A percentile compares a stretch with the other conserved stretches of the same genome.
Conservation (phyloP, 1,140 invertebrate genomes). For the Fopius arisanus region DNA sequence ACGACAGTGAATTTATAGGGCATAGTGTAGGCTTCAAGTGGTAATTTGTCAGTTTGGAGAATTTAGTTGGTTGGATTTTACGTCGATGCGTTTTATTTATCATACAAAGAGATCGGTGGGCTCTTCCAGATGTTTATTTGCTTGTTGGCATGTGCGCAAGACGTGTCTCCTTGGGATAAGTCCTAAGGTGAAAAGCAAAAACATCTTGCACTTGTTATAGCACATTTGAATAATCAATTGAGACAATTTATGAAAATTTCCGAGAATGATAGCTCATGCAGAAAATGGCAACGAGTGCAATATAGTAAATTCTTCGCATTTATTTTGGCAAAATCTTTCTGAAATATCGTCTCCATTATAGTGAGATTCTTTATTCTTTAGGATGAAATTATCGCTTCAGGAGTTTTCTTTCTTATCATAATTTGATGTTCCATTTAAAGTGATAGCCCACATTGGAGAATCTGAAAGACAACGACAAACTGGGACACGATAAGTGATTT, state of each 20-base stretch:
- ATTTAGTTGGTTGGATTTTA: not conserved
- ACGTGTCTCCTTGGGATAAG: not conserved
- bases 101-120: not conserved
- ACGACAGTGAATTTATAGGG: not conserved
- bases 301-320: not conserved
- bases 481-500: not conserved
- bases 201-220: conserved; percentile 14
- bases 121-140: not conserved
- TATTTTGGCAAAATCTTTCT: too few relatives aligned
- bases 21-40: not conserved
- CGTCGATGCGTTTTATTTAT: not conserved
- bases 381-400: not conserved
- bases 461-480: not conserved
- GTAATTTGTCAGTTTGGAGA: not conserved
- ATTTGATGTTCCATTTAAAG: not conserved
- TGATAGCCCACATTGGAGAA: not conserved
- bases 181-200: not conserved
- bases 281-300: too few relatives aligned
- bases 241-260: not conserved
- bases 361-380: too few relatives aligned
- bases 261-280: not conserved
- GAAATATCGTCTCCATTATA: too few relatives aligned
- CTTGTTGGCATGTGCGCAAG: not conserved
- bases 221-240: conserved; percentile 20
- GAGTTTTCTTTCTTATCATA: not conserved